phyloP scores from a whole-genome alignment of 2,797 vertebrate genomes.

The Lepus oiostolus region DNA sequence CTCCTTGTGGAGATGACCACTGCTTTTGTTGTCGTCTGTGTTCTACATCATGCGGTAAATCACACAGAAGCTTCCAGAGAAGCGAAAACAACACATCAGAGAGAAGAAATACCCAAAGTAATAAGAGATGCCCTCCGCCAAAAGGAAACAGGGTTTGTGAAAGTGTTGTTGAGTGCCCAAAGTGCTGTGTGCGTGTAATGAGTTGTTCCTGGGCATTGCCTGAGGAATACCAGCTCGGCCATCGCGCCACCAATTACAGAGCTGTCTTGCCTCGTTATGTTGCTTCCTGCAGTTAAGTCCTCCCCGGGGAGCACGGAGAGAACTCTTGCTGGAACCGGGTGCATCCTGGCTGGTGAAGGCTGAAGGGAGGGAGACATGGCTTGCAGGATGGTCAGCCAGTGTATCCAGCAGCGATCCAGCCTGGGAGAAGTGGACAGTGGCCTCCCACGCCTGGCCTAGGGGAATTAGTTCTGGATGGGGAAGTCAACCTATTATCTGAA shows the following conservation, averaged over 20 bases:
- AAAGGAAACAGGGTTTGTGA: slow-evolving; percentile 53
- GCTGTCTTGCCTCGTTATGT: background rate
- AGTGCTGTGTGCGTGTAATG: slow-evolving; percentile 56
- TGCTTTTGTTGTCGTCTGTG: background rate
- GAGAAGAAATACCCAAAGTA: slow-evolving; percentile 24
- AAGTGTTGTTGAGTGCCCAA: slow-evolving; percentile 10
- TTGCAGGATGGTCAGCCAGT: background rate
- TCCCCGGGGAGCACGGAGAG: slow-evolving; percentile 9
- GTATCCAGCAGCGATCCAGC: background rate
- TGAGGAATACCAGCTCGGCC: slow-evolving; percentile 45
- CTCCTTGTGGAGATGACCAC: background rate
- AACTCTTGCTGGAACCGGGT: background rate
- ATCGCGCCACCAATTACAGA: slow-evolving; percentile 9
- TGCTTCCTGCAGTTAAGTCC: background rate
- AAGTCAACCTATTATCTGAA: background rate
- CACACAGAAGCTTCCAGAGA: slow-evolving; percentile 44
- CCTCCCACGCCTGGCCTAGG: background rate
- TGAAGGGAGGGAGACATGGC: background rate
- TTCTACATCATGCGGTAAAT: slow-evolving; percentile 32
- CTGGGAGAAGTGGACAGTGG: background rate
- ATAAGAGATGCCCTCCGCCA: slow-evolving; percentile 24
- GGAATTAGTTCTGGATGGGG: background rate
- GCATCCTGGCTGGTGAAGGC: background rate
- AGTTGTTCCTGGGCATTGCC: background rate
- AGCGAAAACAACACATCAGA: slow-evolving; percentile 51